Evolutionary conservation across 2,888 invertebrate genomes (phyloP), one percentile per base, ranked within the genome.

Genomic region (Heliconius hortense): DNA sequence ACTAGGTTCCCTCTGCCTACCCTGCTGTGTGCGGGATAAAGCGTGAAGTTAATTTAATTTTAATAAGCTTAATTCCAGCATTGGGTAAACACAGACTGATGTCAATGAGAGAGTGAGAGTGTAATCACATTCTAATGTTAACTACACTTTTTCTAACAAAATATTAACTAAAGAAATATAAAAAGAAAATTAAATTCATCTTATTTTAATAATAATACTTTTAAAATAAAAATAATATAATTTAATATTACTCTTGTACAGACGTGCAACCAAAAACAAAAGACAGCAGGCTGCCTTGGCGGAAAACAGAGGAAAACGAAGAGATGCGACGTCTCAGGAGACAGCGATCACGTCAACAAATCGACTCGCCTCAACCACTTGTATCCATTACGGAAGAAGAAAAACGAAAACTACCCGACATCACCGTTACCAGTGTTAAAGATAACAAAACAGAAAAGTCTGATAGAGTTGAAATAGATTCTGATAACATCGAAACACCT

Each of bases 401-500:
- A 76, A 95, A 95, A 75, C 90, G 95, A 0, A 95, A 94, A 82
- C 82, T 92, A 64, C 93, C 94, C 18, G 92, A 94, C 79, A 93
- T 94, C 67, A 90, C 89, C 56, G 86, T 93, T 63, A 88, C 93
- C 24, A 83, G 80, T 39, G 88, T 86, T 13, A 86, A 80, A 64
- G 88, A 87, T 24, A 48, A 48, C 48, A 76, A 85, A 48, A 75
- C 80, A 24, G 85, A 86, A 3, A 85, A 86, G 67, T 82, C 95
- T 26, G 96, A 97, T 82, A 96, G 96, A 86, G 96, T 96, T 18
- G 97, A 98, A 85, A 97, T 98, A 62, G 98, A 98, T 87, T 97
- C 97, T 4, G 98, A 98, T 82, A 98, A 98, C 82, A 97, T 98
- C 53, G 98, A 98, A 93, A 98, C 98, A 2, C 98, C 98, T 28